These are phyloP conservation scores for Ciconia nigra DNA, from an alignment of 2,797 vertebrate genomes.

Conservation along the genomic window DNA sequence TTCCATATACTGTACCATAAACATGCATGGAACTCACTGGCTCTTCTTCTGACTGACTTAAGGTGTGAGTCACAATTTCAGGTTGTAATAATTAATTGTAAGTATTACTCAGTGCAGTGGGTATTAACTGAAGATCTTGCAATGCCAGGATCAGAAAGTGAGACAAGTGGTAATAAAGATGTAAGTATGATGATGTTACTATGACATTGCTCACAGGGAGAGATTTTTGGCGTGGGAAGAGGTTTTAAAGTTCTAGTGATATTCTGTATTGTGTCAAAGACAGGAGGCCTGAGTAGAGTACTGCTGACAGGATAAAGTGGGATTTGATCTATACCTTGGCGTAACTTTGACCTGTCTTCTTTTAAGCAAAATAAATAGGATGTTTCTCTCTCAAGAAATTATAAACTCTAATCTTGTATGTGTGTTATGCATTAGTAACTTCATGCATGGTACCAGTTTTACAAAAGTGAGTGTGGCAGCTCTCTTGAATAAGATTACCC, in stretches of 20 bases:
- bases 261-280: not conserved
- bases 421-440: not conserved
- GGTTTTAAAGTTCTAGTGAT: not conserved
- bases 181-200: not conserved
- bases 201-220: not conserved
- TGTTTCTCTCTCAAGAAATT: not conserved
- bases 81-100: not conserved
- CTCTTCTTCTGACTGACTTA: not conserved
- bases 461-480: not conserved
- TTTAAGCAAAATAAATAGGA: not conserved
- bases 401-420: not conserved
- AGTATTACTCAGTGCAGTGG: not conserved
- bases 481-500: not conserved
- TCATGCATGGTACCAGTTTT: not conserved
- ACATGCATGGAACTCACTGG: not conserved
- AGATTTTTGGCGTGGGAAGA: not conserved
- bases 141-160: not conserved
- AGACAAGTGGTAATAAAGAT: not conserved
- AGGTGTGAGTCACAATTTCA: not conserved
- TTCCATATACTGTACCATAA: not conserved
- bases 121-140: not conserved
- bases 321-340: not conserved
- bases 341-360: not conserved
- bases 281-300: not conserved
- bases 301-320: not conserved